Base-by-base conservation (phyloP, 2,797 vertebrate genomes). In the Oceanodroma leucorhoa region DNA sequence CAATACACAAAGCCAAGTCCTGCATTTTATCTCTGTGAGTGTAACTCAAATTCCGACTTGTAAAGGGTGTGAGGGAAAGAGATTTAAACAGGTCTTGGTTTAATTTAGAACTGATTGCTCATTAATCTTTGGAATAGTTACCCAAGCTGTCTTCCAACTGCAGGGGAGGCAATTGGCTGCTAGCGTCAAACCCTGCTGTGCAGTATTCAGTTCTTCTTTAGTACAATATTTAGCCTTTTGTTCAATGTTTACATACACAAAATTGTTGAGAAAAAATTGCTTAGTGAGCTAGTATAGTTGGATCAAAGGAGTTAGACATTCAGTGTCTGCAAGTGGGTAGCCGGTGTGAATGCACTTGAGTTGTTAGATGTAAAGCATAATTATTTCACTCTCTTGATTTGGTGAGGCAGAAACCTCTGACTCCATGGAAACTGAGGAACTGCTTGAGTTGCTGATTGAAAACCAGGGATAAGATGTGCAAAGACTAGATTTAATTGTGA, bases 61-160 rank as follows among this genome's bases (percentile, higher is more conserved):
- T 92, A 94, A 96, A 86, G 76, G 16, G 58, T 89, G 80, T 77
- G 60, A 82, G 69, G 43, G 65, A 66, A 92, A 96, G 91, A 91
- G 73, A 95, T 97, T 97, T 97, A 95, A 97, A 96, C 95, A 93
- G 94, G 97, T 96, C 95, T 97, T 97, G 46, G 94, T 95, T 97
- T 97, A 98, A 97, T 98, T 98, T 97, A 95, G 94, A 98, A 95
- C 60, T 94, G 97, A 97, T 97, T 98, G 97, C 96, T 98, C 97
- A 98, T 98, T 98, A 97, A 98, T 98, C 97, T 98, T 97, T 98
- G 97, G 97, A 97, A 97, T 96, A 96, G 96, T 97, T 98, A 97
- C 88, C 83, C 95, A 96, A 98, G 90, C 93, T 97, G 96, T 94
- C 96, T 98, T 98, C 98, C 97, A 98, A 98, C 96, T 96, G 96